Evolutionary conservation across 2,113 vertebrate species (phyloP).

Genomic region (Prochilodus magdalenae): DNA sequence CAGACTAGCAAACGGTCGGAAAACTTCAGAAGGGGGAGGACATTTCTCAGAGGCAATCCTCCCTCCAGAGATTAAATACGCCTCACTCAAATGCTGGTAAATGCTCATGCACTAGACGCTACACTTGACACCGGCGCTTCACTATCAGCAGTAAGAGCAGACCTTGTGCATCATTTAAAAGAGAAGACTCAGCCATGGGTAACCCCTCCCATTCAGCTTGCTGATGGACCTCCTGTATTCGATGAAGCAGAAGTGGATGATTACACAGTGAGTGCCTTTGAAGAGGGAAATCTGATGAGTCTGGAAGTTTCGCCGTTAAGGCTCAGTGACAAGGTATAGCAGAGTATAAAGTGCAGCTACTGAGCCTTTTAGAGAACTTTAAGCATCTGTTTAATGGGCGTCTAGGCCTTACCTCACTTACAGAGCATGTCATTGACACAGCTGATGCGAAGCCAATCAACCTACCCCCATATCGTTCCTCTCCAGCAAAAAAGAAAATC

Average conservation of each 20-base stretch:
- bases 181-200: not conserved
- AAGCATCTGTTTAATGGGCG: not conserved
- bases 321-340: too few species aligned
- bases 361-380: not conserved
- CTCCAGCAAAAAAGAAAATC: not conserved
- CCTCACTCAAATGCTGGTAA: not conserved
- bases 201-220: not conserved
- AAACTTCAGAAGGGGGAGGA: constrained; percentile 6
- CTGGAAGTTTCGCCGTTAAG: too few species aligned
- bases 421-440: too few species aligned
- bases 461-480: not conserved
- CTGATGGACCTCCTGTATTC: not conserved
- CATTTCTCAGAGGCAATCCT: not conserved
- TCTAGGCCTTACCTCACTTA: not conserved
- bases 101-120: not conserved
- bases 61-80: not conserved
- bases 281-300: too few species aligned
- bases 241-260: not conserved
- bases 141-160: not conserved
- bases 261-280: too few species aligned
- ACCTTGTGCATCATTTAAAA: not conserved
- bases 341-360: not conserved
- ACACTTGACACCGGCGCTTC: not conserved
- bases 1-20: not conserved
- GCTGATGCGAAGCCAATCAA: not conserved